Evolutionary conservation across 2,113 vertebrate genomes (phyloP).

Genomic region (Sialia sialis): DNA sequence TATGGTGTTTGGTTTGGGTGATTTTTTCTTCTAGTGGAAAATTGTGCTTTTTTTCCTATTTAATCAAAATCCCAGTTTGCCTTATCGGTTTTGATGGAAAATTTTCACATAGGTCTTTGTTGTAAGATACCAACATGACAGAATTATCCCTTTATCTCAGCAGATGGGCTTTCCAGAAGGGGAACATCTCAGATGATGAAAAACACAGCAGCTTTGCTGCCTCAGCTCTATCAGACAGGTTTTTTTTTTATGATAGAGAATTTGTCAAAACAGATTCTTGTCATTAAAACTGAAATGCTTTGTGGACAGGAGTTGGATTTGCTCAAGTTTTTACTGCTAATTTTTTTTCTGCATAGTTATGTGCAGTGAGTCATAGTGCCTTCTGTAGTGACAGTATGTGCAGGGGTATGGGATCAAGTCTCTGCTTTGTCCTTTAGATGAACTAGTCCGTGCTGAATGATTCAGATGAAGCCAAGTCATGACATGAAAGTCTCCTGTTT

Average conservation of each 20-base stretch:
- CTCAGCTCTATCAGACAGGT: background rate
- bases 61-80: conserved; percentile 1
- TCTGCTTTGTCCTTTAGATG: background rate
- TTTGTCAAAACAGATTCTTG: conserved; percentile 22
- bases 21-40: background rate
- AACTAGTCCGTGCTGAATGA: background rate
- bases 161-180: conserved; percentile 7
- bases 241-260: background rate
- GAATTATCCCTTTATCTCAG: conserved; percentile 38
- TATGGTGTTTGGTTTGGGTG: background rate
- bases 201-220: background rate
- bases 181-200: conserved; percentile 25
- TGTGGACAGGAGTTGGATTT: background rate
- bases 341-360: background rate
- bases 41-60: background rate
- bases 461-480: background rate
- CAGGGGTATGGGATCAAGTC: background rate
- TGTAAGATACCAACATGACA: background rate
- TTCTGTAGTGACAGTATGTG: background rate
- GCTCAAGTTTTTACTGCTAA: background rate
- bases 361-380: background rate
- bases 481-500: background rate
- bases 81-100: background rate
- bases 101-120: background rate
- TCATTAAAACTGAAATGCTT: background rate